Percentiles rank a stretch among this genome's conserved stretches.
phyloP scores from a whole-genome alignment of 2,888 invertebrate species.

The Papilio demoleus region DNA sequence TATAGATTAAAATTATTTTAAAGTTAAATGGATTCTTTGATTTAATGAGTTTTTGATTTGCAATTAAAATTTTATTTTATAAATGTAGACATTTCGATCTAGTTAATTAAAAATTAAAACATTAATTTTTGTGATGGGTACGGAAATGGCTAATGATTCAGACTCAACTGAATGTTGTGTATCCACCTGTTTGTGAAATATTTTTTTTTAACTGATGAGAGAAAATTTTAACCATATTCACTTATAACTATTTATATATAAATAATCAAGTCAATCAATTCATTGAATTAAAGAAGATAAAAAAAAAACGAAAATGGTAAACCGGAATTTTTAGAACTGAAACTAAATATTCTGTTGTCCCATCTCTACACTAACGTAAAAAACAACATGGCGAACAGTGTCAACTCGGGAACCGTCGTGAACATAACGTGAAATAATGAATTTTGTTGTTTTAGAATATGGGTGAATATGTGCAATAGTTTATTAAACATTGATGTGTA shows the following conservation, averaged over 20 bases:
- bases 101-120: no score
- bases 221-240: no score
- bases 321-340: neutral
- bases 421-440: slow-evolving; percentile 86
- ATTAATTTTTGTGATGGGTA: no score
- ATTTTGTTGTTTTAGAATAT: slow-evolving; percentile 87
- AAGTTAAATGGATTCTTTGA: no score
- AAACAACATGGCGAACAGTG: slow-evolving; percentile 87
- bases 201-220: no score
- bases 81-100: no score
- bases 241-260: neutral
- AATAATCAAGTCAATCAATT: neutral
- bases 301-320: slow-evolving; percentile 8
- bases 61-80: no score
- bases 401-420: slow-evolving; percentile 85
- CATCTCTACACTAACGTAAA: slow-evolving; percentile 57
- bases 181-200: no score
- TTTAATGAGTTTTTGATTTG: no score
- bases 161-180: no score
- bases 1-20: no score
- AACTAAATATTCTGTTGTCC: slow-evolving; percentile 31
- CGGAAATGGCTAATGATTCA: no score
- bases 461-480: slow-evolving; percentile 86
- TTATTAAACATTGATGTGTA: slow-evolving; percentile 82
- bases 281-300: neutral